Conservation (phyloP, 2,888 invertebrate genomes). For the Thumatha senex region DNA sequence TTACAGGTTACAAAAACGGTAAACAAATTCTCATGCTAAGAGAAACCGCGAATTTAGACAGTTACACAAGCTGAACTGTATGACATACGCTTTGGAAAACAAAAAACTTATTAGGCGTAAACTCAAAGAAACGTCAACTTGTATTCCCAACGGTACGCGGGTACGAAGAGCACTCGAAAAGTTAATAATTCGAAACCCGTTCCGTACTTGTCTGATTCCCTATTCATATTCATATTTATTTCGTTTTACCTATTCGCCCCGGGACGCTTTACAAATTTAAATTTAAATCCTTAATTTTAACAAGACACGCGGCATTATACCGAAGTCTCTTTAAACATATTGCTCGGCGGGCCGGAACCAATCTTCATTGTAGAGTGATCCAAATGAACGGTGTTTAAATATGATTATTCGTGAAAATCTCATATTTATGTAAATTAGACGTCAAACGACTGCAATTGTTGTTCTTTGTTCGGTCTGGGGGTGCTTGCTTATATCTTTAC, state of each 20-base stretch:
- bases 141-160: conserved; percentile 57
- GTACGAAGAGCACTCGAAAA: conserved; percentile 68
- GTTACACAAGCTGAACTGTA: no score
- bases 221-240: conserved; percentile 84
- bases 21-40: no score
- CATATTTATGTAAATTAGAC: conserved; percentile 77
- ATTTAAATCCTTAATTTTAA: conserved; percentile 78
- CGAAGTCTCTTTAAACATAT: conserved; percentile 41
- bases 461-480: conserved; percentile 50
- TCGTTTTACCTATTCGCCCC: conserved; percentile 77
- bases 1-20: no score
- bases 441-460: conserved; percentile 66
- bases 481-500: conserved; percentile 24
- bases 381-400: conserved; percentile 69
- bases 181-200: conserved; percentile 80
- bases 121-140: conserved; percentile 48
- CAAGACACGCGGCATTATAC: conserved; percentile 67
- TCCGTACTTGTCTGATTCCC: conserved; percentile 73
- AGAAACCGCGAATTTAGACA: no score
- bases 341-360: conserved; percentile 73
- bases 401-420: conserved; percentile 72
- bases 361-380: conserved; percentile 66
- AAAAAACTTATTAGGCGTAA: conserved; percentile 63
- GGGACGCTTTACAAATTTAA: conserved; percentile 67
- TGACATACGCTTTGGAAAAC: conserved; percentile 39